Evolutionary conservation across 1,140 invertebrate species (phyloP).

Genomic region (Agrilus planipennis): DNA sequence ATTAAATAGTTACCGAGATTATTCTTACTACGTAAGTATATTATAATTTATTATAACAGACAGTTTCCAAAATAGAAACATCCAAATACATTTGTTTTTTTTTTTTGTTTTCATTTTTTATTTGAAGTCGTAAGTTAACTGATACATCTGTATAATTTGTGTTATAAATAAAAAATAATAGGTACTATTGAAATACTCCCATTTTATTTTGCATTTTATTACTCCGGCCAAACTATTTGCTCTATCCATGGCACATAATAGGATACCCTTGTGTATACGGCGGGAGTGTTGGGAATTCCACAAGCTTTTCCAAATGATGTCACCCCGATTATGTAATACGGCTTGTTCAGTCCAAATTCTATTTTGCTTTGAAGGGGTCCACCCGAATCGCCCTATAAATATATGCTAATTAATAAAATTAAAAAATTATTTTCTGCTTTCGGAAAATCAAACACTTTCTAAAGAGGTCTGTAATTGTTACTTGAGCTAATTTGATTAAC

Average conservation of each 20-base stretch:
- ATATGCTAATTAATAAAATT: background rate
- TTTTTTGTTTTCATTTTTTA: too few relatives aligned
- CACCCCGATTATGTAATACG: conserved; percentile 42
- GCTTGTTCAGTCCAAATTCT: conserved; percentile 19
- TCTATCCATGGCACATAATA: conserved; percentile 55
- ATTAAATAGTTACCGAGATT: too few relatives aligned
- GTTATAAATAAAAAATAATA: too few relatives aligned
- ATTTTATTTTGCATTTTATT: too few relatives aligned
- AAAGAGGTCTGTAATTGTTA: background rate
- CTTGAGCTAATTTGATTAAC: background rate
- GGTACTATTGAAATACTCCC: too few relatives aligned
- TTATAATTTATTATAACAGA: too few relatives aligned
- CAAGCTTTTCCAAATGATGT: conserved; percentile 50
- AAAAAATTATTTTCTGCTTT: background rate
- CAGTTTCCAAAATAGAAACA: too few relatives aligned
- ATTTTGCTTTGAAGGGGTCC: conserved; percentile 18
- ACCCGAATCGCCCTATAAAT: conserved; percentile 17
- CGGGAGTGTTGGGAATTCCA: conserved; percentile 38
- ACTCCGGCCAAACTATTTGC: conserved; percentile 40
- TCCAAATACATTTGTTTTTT: too few relatives aligned
- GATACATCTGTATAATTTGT: too few relatives aligned
- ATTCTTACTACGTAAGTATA: too few relatives aligned
- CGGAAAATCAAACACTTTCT: background rate
- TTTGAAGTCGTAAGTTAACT: too few relatives aligned
- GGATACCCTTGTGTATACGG: conserved; percentile 51